A percentile compares a stretch with the other conserved stretches of the same genome.
Evolutionary conservation across 2,888 invertebrate species (phyloP).

Genomic region (Caenorhabditis sinica): DNA sequence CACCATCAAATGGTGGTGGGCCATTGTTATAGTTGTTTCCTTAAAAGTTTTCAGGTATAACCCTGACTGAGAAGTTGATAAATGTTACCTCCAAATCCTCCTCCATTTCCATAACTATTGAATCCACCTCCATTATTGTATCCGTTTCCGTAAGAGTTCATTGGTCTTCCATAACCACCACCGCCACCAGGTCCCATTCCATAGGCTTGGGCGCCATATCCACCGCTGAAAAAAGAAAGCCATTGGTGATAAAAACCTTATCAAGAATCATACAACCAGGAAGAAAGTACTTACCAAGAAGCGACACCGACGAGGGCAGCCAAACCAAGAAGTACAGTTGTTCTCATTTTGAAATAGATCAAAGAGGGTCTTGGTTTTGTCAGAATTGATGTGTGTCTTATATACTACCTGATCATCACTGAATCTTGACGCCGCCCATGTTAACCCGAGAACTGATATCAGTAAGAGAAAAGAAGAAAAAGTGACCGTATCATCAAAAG

Average conservation of each 20-base stretch:
- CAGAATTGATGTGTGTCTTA: not conserved
- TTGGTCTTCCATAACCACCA: conserved; percentile 53
- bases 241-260: not conserved
- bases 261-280: not conserved
- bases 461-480: conserved; percentile 14
- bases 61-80: not conserved
- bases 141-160: conserved; percentile 55
- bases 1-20: conserved; percentile 47
- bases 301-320: conserved; percentile 50
- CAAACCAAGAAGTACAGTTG: conserved; percentile 53
- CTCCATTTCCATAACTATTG: conserved; percentile 49
- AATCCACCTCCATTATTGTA: conserved; percentile 50
- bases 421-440: conserved; percentile 46
- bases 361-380: conserved; percentile 44
- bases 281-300: conserved; percentile 46
- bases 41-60: not conserved
- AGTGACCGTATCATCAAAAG: conserved; percentile 45
- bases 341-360: conserved; percentile 50
- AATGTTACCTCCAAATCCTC: conserved; percentile 45
- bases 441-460: conserved; percentile 53
- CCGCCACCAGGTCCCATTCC: conserved; percentile 40
- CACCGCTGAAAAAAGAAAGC: conserved; percentile 48
- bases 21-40: conserved; percentile 58
- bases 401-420: conserved; percentile 36
- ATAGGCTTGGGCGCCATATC: conserved; percentile 61